Conservation (phyloP, 2,797 vertebrate species). For the Propithecus deckenii region DNA sequence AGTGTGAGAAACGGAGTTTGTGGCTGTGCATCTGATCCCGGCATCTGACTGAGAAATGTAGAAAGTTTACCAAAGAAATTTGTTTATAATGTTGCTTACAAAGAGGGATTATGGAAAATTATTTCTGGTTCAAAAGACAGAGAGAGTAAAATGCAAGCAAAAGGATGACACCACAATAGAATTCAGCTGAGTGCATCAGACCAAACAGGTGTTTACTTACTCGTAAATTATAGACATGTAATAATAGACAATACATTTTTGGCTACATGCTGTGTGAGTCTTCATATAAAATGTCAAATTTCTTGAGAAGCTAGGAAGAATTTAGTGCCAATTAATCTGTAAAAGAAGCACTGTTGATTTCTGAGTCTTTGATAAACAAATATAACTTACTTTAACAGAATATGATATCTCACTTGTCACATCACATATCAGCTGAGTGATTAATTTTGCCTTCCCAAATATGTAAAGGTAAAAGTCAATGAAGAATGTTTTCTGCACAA, state of each 20-base stretch:
- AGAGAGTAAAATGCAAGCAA: not conserved
- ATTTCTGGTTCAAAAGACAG: not conserved
- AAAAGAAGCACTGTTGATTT: not conserved
- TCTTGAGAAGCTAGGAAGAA: constrained; percentile 16
- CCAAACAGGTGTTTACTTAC: not conserved
- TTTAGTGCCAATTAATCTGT: not conserved
- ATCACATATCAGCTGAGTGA: not conserved
- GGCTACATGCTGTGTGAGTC: not conserved
- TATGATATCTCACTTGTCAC: not conserved
- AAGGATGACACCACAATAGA: not conserved
- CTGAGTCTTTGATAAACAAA: not conserved
- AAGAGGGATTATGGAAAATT: not conserved
- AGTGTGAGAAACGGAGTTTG: not conserved
- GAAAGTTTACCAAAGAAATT: not conserved
- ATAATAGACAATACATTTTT: not conserved
- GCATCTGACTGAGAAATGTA: not conserved
- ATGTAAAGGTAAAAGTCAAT: not conserved
- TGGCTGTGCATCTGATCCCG: not conserved
- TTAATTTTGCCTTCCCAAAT: constrained; percentile 39
- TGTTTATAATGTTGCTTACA: not conserved
- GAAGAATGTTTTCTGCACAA: not conserved
- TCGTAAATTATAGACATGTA: not conserved
- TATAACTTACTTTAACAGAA: not conserved
- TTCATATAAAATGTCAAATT: constrained; percentile 26
- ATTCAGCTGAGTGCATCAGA: not conserved